phyloP scores from a whole-genome alignment of 2,888 invertebrate species.

The Troilus luridus region DNA sequence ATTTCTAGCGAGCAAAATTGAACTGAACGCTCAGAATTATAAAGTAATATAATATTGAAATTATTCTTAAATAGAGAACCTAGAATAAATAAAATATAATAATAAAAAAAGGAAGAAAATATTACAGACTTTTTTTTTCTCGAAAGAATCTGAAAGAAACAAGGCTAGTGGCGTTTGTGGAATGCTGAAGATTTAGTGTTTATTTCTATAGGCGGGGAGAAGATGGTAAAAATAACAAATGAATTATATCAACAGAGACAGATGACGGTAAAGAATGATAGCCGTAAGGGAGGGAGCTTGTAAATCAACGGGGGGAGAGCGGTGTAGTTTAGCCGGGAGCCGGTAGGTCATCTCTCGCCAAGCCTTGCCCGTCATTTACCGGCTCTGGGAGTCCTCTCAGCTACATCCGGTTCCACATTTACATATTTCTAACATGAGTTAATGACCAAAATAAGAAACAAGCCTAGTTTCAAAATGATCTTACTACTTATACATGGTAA shows the following conservation, averaged over 20 bases:
- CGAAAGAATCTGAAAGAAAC: neutral
- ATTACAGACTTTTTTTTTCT: neutral
- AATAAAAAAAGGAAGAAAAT: neutral
- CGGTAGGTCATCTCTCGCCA: neutral
- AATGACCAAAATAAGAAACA: neutral
- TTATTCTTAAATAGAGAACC: neutral
- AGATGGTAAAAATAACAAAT: constrained; percentile 42
- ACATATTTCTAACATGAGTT: neutral
- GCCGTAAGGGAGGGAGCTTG: neutral
- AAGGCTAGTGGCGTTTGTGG: neutral
- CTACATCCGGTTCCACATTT: neutral
- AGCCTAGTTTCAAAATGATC: neutral
- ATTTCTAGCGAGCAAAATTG: neutral
- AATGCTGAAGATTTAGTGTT: constrained; percentile 28
- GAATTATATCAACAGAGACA: constrained; percentile 11
- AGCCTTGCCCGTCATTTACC: neutral
- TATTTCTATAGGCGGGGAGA: constrained; percentile 22
- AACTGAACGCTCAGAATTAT: neutral
- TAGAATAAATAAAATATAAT: neutral
- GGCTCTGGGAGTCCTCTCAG: neutral
- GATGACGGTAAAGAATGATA: neutral
- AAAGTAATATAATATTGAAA: neutral
- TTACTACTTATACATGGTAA: neutral
- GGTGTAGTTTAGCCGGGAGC: neutral
- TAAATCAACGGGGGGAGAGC: neutral